phyloP scores from a whole-genome alignment of 2,888 invertebrate species.

The Dynastes grantii region DNA sequence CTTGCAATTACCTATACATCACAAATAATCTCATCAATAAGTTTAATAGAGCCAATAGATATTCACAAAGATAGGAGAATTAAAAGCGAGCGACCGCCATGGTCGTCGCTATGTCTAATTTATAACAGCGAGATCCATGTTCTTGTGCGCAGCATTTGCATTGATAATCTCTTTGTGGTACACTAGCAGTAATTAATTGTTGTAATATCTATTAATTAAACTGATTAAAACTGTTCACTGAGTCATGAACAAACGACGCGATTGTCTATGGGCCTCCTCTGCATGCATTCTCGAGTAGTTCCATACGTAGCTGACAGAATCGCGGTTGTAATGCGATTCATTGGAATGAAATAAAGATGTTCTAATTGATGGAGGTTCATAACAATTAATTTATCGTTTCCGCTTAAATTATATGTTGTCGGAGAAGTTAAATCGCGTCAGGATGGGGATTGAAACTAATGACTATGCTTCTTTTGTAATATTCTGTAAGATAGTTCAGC shows the following conservation, averaged over 20 bases:
- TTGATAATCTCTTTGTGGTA: slow-evolving; percentile 5
- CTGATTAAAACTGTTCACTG: slow-evolving; percentile 18
- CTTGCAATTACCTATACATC: too few species aligned
- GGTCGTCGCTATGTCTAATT: neutral
- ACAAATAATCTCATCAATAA: too few species aligned
- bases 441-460: too few species aligned
- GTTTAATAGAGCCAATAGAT: too few species aligned
- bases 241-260: slow-evolving; percentile 15
- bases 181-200: slow-evolving; percentile 19
- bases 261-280: neutral
- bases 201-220: slow-evolving; percentile 30
- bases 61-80: too few species aligned
- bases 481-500: too few species aligned
- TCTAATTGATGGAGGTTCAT: neutral
- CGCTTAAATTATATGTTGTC: slow-evolving; percentile 2
- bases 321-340: too few species aligned
- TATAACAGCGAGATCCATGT: slow-evolving; percentile 12
- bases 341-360: neutral
- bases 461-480: too few species aligned
- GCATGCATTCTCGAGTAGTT: neutral
- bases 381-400: neutral
- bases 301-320: neutral
- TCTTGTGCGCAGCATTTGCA: slow-evolving; percentile 24
- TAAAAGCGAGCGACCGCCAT: neutral
- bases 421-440: too few species aligned